Base-by-base conservation (phyloP, 2,797 vertebrate species). In the Sebastes hubbsi region DNA sequence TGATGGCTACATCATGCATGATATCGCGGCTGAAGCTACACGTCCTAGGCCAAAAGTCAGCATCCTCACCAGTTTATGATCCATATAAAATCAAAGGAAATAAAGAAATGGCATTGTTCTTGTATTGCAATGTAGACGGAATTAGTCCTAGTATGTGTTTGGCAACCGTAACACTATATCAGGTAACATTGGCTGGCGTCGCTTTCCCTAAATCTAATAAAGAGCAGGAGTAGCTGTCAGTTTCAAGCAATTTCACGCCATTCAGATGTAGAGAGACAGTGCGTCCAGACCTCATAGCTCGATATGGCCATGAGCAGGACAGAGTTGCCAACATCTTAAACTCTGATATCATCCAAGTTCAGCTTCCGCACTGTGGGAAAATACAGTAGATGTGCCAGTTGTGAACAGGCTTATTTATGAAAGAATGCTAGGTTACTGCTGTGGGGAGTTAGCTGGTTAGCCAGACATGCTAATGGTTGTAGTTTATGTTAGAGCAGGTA, bases 401-500 rank as follows among this genome's bases (percentile, higher is more conserved):
- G 4, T 54, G 9, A 46, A 46, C 42, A 46, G 42, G 16, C 1
- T 46, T 46, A 46, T 54, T 54, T 54, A 54, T 54, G 4, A 58
- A 27, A 27, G 13, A 58, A 58, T 58, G 55, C 13, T 25, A 58
- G 12, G 22, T 25, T 58, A 14, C 55, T 27, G 14, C 24, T 24
- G 22, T 25, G 55, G 55, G 12, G 55, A 56, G 6, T 56, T 0
- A 25, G 55, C 13, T 42, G 3, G 34, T 36, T 36, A 12, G 34
- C 11, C 34, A 38, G 42, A 42, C 38, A 42, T 42, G 38, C 38
- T 42, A 42, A 42, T 42, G 38, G 1, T 42, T 42, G 38, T 42
- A 42, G 38, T 42, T 42, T 42, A 42, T 42, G 38, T 42, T 14
- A 0, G 0, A 20, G 20, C 20, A 0, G n/a, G 0, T 54, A 54